Conservation (phyloP, 2,888 invertebrate genomes). For the Muscina levida region DNA sequence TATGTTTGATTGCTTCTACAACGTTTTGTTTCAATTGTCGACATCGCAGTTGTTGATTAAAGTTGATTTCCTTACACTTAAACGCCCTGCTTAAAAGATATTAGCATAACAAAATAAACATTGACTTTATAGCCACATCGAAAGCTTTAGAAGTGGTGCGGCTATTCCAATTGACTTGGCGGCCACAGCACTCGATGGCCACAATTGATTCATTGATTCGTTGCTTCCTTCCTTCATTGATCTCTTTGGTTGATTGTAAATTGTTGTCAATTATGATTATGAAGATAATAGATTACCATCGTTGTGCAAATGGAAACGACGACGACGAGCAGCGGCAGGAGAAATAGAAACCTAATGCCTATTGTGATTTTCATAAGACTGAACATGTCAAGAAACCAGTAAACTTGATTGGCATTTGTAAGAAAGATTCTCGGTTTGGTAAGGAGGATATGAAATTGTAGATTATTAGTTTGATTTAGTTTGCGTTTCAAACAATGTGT, state of each 20-base stretch:
- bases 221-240: not conserved
- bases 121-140: not conserved
- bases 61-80: not conserved
- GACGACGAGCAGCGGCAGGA: not conserved
- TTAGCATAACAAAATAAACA: slow-evolving; percentile 22
- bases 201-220: slow-evolving; percentile 31
- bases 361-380: not conserved
- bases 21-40: slow-evolving; percentile 2
- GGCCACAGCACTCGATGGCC: too few species aligned
- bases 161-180: too few species aligned
- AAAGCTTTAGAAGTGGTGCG: not conserved
- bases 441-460: not conserved
- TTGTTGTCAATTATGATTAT: slow-evolving; percentile 57
- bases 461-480: slow-evolving; percentile 6
- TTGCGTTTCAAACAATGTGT: slow-evolving; percentile 8
- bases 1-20: not conserved
- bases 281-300: slow-evolving; percentile 32
- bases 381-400: not conserved
- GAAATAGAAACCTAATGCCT: not conserved
- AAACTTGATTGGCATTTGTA: not conserved
- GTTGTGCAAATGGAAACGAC: not conserved
- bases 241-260: slow-evolving; percentile 49
- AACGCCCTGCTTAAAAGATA: slow-evolving; percentile 4
- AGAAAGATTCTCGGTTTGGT: too few species aligned
- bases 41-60: not conserved